Conservation (phyloP, 2,888 invertebrate genomes). For the Eupeodes luniger region DNA sequence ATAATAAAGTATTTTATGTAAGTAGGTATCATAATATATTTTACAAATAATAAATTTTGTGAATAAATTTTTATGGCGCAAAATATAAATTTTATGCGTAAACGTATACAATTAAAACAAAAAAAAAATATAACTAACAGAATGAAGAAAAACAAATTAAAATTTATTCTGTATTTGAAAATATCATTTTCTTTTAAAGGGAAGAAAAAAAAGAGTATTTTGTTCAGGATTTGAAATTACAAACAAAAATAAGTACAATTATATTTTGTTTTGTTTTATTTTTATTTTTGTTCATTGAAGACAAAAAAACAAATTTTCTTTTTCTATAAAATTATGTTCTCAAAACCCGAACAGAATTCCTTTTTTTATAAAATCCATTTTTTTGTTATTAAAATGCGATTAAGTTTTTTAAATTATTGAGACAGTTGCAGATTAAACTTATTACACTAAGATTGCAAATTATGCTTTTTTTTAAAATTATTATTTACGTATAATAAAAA, state of each 20-base stretch:
- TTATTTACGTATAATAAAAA: slow-evolving; percentile 26
- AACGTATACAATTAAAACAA: slow-evolving; percentile 50
- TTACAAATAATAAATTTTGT: slow-evolving; percentile 69
- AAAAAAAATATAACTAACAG: slow-evolving; percentile 18
- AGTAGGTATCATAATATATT: slow-evolving; percentile 25
- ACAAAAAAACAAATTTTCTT: slow-evolving; percentile 30
- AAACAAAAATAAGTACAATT: slow-evolving; percentile 58
- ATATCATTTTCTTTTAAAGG: slow-evolving; percentile 12
- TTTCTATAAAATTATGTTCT: slow-evolving; percentile 7
- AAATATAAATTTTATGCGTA: slow-evolving; percentile 45
- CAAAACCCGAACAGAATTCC: slow-evolving; percentile 74
- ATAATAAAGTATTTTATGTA: slow-evolving; percentile 11
- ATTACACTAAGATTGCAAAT: slow-evolving; percentile 55
- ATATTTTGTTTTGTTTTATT: background rate
- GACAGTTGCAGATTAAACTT: slow-evolving; percentile 39
- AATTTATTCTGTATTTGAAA: slow-evolving; percentile 2
- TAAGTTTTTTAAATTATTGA: slow-evolving; percentile 18
- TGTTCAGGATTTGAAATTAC: slow-evolving; percentile 64
- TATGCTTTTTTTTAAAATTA: slow-evolving; percentile 7
- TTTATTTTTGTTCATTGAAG: background rate
- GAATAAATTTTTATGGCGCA: slow-evolving; percentile 70
- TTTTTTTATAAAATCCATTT: slow-evolving; percentile 36
- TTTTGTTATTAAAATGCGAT: background rate
- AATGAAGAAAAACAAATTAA: background rate
- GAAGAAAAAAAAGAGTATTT: slow-evolving; percentile 59